phyloP scores from a whole-genome alignment of 2,888 invertebrate species.

The Eristalinus aeneus region DNA sequence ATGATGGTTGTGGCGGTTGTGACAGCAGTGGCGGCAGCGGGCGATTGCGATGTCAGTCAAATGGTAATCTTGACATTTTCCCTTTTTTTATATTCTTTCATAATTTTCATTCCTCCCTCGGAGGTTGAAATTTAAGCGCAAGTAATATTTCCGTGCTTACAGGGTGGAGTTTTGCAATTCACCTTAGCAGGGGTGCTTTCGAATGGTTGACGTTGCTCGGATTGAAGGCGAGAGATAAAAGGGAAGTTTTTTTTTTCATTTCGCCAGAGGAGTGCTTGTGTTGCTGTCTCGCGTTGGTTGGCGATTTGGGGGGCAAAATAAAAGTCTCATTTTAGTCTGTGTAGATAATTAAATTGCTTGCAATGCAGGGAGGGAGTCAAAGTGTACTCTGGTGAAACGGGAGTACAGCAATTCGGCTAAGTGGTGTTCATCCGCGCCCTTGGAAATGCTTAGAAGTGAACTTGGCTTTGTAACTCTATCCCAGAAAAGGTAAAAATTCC shows the following conservation, averaged over 20 bases:
- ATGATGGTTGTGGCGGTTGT: constrained; percentile 13
- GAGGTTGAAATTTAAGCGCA: constrained; percentile 21
- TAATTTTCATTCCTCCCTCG: not conserved
- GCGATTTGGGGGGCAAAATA: not conserved
- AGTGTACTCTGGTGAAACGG: not conserved
- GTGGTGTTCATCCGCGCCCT: not conserved
- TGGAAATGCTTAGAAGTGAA: not conserved
- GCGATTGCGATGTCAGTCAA: constrained; percentile 35
- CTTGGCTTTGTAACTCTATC: not conserved
- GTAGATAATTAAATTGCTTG: not conserved
- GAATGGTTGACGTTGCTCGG: constrained; percentile 44
- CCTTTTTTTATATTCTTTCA: constrained; percentile 2
- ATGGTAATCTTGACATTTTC: constrained; percentile 42
- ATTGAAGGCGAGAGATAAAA: constrained; percentile 36
- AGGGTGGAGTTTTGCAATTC: not conserved
- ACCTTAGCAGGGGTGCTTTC: constrained; percentile 10
- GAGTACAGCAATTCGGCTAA: not conserved
- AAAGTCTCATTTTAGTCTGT: not conserved
- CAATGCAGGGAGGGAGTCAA: not conserved
- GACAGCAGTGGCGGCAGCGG: constrained; percentile 21
- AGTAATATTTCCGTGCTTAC: not conserved
- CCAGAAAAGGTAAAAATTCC: not conserved
- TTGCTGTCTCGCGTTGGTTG: not conserved
- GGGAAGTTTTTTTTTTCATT: not conserved
- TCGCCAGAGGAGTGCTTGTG: not conserved